Conservation (phyloP, 2,888 invertebrate genomes). For the Argyresthia goedartella region DNA sequence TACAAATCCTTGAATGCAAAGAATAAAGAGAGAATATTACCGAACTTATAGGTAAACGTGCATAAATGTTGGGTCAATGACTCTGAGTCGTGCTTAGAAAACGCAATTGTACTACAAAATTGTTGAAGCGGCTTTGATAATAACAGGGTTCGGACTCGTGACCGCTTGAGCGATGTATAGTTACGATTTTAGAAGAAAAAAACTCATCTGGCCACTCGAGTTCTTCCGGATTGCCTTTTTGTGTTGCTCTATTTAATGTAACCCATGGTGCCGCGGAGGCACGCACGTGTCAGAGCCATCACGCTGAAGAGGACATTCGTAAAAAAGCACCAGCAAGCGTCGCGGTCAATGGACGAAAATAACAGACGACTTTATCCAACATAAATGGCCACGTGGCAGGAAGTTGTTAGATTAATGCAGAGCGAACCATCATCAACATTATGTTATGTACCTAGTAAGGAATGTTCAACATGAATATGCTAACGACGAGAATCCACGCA, state of each 20-base stretch:
- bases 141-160: constrained; percentile 46
- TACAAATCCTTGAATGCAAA: too few species aligned
- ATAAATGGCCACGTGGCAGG: neutral
- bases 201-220: neutral
- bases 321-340: constrained; percentile 34
- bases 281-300: too few species aligned
- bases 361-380: constrained; percentile 26
- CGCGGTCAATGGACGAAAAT: constrained; percentile 52
- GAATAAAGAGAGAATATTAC: too few species aligned
- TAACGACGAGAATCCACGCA: too few species aligned
- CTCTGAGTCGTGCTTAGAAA: constrained; percentile 56
- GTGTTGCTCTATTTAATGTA: too few species aligned
- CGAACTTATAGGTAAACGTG: constrained; percentile 6
- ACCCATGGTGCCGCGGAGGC: too few species aligned
- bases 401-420: neutral
- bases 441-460: too few species aligned
- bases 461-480: too few species aligned
- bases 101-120: constrained; percentile 57
- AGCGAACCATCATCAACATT: too few species aligned
- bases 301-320: constrained; percentile 9
- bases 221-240: neutral
- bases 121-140: constrained; percentile 54
- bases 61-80: constrained; percentile 28
- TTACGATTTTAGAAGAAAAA: neutral
- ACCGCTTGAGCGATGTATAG: constrained; percentile 26